Evolutionary conservation across 2,888 invertebrate species (phyloP).

Genomic region (Heteropelma amictum): DNA sequence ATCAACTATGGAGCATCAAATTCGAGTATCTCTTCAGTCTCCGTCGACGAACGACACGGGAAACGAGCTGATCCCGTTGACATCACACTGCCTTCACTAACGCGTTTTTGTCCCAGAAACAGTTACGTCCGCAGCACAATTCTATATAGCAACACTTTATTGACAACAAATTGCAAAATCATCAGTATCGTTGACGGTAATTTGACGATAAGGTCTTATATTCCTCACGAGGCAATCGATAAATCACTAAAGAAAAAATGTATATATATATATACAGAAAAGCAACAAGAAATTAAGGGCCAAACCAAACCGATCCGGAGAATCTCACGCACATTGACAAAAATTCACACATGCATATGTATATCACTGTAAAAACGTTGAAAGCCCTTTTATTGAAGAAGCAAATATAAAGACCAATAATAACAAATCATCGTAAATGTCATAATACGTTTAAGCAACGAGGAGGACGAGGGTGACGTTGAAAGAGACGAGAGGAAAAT

Average conservation of each 20-base stretch:
- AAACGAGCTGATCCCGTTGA: too few relatives aligned
- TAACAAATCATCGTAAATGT: background rate
- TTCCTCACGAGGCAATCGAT: too few relatives aligned
- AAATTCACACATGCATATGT: background rate
- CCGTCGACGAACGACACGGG: background rate
- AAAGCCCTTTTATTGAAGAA: background rate
- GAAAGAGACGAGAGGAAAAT: background rate
- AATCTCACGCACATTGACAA: conserved; percentile 39
- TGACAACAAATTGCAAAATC: background rate
- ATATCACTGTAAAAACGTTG: background rate
- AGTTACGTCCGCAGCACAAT: background rate
- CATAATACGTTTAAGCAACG: background rate
- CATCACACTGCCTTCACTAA: conserved; percentile 42
- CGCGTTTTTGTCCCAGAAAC: background rate
- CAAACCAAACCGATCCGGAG: conserved; percentile 47
- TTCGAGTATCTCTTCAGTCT: background rate
- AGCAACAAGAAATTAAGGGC: conserved; percentile 23
- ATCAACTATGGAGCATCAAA: too few relatives aligned
- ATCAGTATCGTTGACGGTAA: background rate
- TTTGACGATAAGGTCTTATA: too few relatives aligned
- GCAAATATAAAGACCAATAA: background rate
- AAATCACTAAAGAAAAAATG: too few relatives aligned
- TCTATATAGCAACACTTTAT: background rate
- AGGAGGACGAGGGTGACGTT: background rate
- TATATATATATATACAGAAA: too few relatives aligned